Percentiles rank a stretch among this genome's conserved stretches.
These are phyloP conservation scores for Cydia amplana DNA, from an alignment of 1,140 invertebrate species.

Conservation along the genomic window DNA sequence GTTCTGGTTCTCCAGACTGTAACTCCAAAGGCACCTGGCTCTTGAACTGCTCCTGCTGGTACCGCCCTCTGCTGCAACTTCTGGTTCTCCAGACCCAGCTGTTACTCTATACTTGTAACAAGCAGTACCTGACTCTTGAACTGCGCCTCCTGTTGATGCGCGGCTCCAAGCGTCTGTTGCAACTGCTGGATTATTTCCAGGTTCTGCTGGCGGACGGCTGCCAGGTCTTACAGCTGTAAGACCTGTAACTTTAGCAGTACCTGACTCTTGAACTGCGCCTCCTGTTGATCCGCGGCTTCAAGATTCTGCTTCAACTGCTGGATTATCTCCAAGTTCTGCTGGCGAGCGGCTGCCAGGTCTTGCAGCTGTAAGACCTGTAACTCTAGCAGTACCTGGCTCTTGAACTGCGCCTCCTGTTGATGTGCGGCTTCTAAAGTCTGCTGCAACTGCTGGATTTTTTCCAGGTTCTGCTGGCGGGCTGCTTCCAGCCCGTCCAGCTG, in stretches of 20 bases:
- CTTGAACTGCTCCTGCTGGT: constrained; percentile 88
- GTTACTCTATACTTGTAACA: no score
- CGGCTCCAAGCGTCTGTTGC: constrained; percentile 86
- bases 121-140: constrained; percentile 81
- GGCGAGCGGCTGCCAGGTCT: constrained; percentile 68
- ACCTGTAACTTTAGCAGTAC: not conserved
- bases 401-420: constrained; percentile 87
- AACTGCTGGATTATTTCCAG: constrained; percentile 79
- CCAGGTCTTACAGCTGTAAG: constrained; percentile 40
- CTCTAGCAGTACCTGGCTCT: constrained; percentile 72
- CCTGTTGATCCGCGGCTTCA: constrained; percentile 87
- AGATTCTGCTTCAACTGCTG: constrained; percentile 84
- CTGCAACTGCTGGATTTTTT: constrained; percentile 81
- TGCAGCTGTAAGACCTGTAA: constrained; percentile 52
- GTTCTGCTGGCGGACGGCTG: constrained; percentile 55
- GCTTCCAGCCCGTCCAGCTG: constrained; percentile 73
- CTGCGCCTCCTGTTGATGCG: constrained; percentile 87
- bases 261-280: constrained; percentile 86
- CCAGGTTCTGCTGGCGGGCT: constrained; percentile 73
- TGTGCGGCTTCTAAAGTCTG: constrained; percentile 88
- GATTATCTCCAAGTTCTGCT: constrained; percentile 63
- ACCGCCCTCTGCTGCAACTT: constrained; percentile 85
- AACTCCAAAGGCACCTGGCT: constrained; percentile 59
- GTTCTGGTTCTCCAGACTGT: constrained; percentile 68
- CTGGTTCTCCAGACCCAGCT: constrained; percentile 63